Evolutionary conservation across 2,888 invertebrate species (phyloP).

Genomic region (Brachyptera putata): DNA sequence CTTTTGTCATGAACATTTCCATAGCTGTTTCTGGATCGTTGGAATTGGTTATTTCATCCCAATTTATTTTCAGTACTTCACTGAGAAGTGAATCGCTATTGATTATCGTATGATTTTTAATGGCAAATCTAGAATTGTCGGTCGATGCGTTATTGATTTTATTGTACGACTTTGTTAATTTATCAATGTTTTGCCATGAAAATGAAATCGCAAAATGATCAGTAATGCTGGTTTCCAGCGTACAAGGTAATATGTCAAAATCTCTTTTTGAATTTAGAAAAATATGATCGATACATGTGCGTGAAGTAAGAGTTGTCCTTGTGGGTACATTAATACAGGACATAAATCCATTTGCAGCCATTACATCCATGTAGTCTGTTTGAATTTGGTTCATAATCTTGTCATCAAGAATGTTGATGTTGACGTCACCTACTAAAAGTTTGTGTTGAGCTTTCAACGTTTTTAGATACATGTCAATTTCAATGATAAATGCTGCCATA

Average conservation of each 20-base stretch:
- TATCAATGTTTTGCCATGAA: not conserved
- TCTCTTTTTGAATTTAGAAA: not conserved
- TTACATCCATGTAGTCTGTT: not conserved
- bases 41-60: not conserved
- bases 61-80: not conserved
- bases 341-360: not conserved
- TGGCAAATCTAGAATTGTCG: too few species aligned
- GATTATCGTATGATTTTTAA: too few species aligned
- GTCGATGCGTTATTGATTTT: too few species aligned
- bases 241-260: not conserved
- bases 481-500: not conserved
- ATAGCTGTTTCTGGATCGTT: too few species aligned
- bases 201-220: not conserved
- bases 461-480: too few species aligned
- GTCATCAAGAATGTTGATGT: too few species aligned
- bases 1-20: too few species aligned
- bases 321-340: not conserved
- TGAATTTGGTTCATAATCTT: not conserved
- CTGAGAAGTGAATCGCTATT: not conserved
- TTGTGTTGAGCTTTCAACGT: too few species aligned
- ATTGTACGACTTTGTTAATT: too few species aligned
- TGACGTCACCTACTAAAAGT: too few species aligned
- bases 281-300: slow-evolving; percentile 7
- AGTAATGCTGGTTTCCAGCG: not conserved
- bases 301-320: not conserved